Base-by-base conservation (phyloP, 1,140 invertebrate species). In the Grapholita molesta region DNA sequence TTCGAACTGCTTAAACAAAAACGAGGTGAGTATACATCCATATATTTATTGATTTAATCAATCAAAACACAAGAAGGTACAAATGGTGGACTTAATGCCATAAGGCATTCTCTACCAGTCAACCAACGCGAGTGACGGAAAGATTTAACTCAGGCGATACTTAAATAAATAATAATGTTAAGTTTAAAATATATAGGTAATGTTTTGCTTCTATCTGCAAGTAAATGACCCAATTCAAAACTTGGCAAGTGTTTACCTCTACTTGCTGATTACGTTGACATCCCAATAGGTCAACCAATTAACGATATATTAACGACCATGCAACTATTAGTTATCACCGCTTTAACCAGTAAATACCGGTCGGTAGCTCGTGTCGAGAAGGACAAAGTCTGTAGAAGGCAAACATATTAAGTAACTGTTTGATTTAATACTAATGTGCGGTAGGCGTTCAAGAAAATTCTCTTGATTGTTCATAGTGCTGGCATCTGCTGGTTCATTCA, bases 311-410 rank as follows among this genome's bases (percentile, higher is more conserved):
- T 38, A 48, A 48, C 21, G 42, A 21, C 6, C 42, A 42, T 42
- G 15, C 12, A 18, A 48, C 18, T 48, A 48, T 48, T 21, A 23
- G 53, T 15, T 61, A 61, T 61, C 24, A 15, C 24, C 25, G 55
- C n/a, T 61, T 28, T n/a, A 30, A 11, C 24, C 28, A 15, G 24
- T 32, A 15, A 30, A 0, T 30, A 28, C 55, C 55, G 28, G 55
- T 15, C 25, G n/a, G 55, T 61, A 30, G 55, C 55, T 61, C 55
- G 55, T 61, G 55, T 12, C 55, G 53, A 32, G 24, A 61, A 28
- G 55, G 55, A 61, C 55, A 61, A 30, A 61, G 55, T 61, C 55
- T 61, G 24, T 61, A 21, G 18, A n/a, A 48, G 18, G n/a, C 38
- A 42, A 42, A 42, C n/a, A 42, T 42, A 15, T 42, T 42, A 42